A percentile compares a stretch with the other conserved stretches of the same genome.
Evolutionary conservation across 2,797 vertebrate species (phyloP).

Genomic region (Astyanax mexicanus): DNA sequence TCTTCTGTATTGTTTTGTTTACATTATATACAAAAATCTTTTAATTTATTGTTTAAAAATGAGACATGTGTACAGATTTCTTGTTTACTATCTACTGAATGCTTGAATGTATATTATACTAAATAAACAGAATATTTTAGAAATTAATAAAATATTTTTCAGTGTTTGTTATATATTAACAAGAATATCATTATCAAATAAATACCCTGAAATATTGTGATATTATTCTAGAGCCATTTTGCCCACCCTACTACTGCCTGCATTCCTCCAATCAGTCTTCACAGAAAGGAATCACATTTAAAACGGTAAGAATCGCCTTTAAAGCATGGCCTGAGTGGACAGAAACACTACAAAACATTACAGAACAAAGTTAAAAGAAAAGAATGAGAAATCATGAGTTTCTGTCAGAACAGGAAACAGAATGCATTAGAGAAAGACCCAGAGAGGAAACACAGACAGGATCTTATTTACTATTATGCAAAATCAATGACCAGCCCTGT

Average conservation of each 20-base stretch:
- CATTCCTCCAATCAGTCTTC: neutral
- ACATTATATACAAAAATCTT: too few relatives aligned
- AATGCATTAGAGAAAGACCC: conserved; percentile 10
- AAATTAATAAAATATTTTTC: too few relatives aligned
- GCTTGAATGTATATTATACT: too few relatives aligned
- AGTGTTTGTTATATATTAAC: too few relatives aligned
- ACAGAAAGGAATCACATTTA: neutral
- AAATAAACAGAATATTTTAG: too few relatives aligned
- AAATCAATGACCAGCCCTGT: conserved; percentile 39
- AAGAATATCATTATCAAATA: too few relatives aligned
- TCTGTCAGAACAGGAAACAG: neutral
- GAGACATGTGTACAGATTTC: too few relatives aligned
- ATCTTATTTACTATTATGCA: conserved; percentile 26
- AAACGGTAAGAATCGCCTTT: neutral
- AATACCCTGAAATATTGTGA: too few relatives aligned
- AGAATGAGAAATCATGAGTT: neutral
- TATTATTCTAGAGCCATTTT: too few relatives aligned
- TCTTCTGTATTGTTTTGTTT: too few relatives aligned
- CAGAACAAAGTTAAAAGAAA: conserved; percentile 30
- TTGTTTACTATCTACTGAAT: too few relatives aligned
- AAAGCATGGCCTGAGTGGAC: neutral
- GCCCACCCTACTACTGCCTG: neutral
- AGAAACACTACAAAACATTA: conserved; percentile 21
- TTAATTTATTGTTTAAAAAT: too few relatives aligned
- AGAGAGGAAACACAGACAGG: conserved; percentile 9